A percentile compares a stretch with the other conserved stretches of the same genome.
These are phyloP conservation scores for Itoplectis maculator DNA, from an alignment of 2,888 invertebrate genomes.

Conservation along the genomic window DNA sequence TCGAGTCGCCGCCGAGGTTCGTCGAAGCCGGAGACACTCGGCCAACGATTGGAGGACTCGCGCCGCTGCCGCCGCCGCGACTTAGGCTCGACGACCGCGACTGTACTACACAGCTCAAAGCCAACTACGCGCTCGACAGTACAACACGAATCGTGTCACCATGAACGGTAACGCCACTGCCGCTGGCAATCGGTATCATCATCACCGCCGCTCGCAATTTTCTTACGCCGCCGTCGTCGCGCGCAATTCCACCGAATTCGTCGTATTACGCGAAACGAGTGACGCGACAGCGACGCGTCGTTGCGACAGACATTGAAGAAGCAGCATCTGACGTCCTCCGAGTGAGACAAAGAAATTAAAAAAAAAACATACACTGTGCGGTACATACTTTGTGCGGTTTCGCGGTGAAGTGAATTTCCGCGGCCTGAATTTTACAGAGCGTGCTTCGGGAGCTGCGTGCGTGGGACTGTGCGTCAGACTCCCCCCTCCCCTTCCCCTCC, in stretches of 20 bases:
- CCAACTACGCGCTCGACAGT: conserved; percentile 46
- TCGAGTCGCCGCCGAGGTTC: conserved; percentile 12
- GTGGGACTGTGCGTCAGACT: conserved; percentile 58
- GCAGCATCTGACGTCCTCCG: neutral
- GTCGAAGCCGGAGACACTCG: neutral
- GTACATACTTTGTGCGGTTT: neutral
- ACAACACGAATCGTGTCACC: conserved; percentile 53
- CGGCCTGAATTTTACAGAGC: conserved; percentile 24
- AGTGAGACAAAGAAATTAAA: neutral
- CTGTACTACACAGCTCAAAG: conserved; percentile 4
- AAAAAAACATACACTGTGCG: neutral
- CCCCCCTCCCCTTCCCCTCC: conserved; percentile 16
- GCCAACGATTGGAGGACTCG: conserved; percentile 4
- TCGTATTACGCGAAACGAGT: conserved; percentile 8
- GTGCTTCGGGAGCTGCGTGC: conserved; percentile 31
- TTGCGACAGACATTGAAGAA: neutral
- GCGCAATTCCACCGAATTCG: conserved; percentile 8
- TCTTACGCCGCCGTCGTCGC: conserved; percentile 12
- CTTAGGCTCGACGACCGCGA: conserved; percentile 23
- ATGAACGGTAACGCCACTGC: conserved; percentile 60
- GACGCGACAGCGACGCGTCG: no score
- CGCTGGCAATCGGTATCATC: conserved; percentile 22
- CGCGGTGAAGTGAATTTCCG: conserved; percentile 27
- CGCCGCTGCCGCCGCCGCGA: neutral
- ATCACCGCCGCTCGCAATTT: neutral